A percentile compares a stretch with the other conserved stretches of the same genome.
Evolutionary conservation across 2,888 invertebrate species (phyloP).

Genomic region (Bhutanitis thaidina): DNA sequence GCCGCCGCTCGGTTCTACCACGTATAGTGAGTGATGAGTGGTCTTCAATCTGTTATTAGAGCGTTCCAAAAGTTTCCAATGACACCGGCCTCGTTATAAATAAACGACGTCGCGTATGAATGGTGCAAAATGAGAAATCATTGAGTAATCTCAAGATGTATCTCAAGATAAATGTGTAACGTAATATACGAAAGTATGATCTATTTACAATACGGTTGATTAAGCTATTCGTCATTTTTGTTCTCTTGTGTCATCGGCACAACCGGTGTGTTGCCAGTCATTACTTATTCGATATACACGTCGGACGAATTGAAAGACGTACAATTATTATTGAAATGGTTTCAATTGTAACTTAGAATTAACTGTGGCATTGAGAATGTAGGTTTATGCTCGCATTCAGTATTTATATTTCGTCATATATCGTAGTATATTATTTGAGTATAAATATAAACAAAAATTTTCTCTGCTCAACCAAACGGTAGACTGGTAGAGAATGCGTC

Average conservation of each 20-base stretch:
- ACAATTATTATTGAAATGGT: background rate
- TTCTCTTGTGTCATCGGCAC: conserved; percentile 4
- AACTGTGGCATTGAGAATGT: background rate
- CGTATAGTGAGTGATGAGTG: too few species aligned
- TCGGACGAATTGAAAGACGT: conserved; percentile 1
- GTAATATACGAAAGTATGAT: conserved; percentile 1
- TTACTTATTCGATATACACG: background rate
- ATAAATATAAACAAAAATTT: too few species aligned
- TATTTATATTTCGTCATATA: background rate
- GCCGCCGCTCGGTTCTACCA: too few species aligned
- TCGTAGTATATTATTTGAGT: too few species aligned
- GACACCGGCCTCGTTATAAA: background rate
- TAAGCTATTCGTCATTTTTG: conserved; percentile 7
- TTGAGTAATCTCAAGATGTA: conserved; percentile 3
- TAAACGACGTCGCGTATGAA: background rate
- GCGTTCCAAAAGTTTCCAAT: background rate
- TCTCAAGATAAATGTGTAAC: background rate
- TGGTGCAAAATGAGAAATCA: background rate
- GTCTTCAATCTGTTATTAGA: background rate
- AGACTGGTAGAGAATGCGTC: too few species aligned
- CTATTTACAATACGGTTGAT: conserved; percentile 19
- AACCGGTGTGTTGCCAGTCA: background rate
- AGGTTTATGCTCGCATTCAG: background rate
- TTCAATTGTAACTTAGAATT: background rate
- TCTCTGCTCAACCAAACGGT: too few species aligned